A percentile compares a stretch with the other conserved stretches of the same genome.
These are phyloP conservation scores for Microctenopoma lineatum DNA, from an alignment of 2,797 vertebrate genomes.

Conservation along the genomic window DNA sequence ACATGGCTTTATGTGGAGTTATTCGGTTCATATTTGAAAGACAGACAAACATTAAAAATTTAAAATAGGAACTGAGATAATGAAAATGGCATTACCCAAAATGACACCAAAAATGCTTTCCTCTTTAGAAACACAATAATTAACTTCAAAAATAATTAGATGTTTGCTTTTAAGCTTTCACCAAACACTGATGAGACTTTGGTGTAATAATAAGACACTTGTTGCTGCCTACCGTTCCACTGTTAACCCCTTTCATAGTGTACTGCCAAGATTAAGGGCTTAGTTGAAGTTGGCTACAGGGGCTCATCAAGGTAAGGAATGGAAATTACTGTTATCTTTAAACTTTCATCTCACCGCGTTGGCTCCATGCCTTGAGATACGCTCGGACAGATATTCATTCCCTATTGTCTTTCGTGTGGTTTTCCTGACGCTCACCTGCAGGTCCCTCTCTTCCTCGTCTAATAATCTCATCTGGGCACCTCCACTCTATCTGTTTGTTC, in stretches of 20 bases:
- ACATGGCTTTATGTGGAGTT: not conserved
- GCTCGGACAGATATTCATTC: constrained; percentile 72
- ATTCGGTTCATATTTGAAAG: constrained; percentile 13
- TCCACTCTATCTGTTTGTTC: constrained; percentile 50
- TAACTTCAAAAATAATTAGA: constrained; percentile 13
- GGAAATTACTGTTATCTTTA: constrained; percentile 78
- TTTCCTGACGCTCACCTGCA: constrained; percentile 53
- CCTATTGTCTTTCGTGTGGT: constrained; percentile 44
- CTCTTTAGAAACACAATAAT: constrained; percentile 8
- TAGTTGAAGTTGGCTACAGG: constrained; percentile 59
- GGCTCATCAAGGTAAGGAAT: constrained; percentile 72
- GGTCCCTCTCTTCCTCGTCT: constrained; percentile 28
- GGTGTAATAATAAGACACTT: constrained; percentile 54
- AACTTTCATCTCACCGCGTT: constrained; percentile 68
- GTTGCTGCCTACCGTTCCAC: constrained; percentile 48
- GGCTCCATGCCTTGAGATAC: constrained; percentile 63
- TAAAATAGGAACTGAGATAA: constrained; percentile 13
- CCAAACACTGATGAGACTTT: constrained; percentile 27
- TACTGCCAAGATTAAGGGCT: constrained; percentile 49
- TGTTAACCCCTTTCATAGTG: constrained; percentile 48
- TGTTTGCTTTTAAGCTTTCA: constrained; percentile 7
- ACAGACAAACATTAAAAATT: not conserved
- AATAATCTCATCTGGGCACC: constrained; percentile 47
- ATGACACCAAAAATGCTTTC: constrained; percentile 1
- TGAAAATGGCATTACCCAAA: not conserved